Base-by-base conservation (phyloP, 2,888 invertebrate genomes). In the Timandra comae region DNA sequence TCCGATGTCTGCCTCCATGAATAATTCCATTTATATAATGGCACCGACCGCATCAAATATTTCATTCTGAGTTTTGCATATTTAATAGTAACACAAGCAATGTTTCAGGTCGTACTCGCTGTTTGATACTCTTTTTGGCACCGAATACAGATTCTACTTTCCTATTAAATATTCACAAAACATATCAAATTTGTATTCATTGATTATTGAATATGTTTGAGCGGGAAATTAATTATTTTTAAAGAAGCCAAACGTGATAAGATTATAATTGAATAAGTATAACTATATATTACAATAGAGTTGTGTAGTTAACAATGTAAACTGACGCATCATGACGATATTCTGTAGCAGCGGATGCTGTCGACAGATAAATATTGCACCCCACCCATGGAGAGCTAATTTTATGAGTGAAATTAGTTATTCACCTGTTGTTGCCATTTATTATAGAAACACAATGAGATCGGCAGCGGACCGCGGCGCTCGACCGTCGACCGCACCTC, bases 391-490 rank as follows among this genome's bases (percentile, higher is more conserved):
- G 63, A 72, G 64, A 74, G 75, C 76, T 84, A 78, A 79, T 79
- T 78, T 82, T 82, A 81, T 80, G 71, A 80, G 78, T 77, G 76
- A 84, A 85, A 85, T 84, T 81, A 84, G 79, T 81, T 75, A 80
- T 81, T 84, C 81, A 85, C 84, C 84, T 85, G 84, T 80, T 81
- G 80, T 80, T 82, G 81, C 73, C 77, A 81, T 85, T 85, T 84
- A 81, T 81, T 76, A 77, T 72, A 74, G 68, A 65, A 16, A 56
- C 60, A 84, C 84, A 85, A 85, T 79, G 73, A 56, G 63, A 59
- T 44, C 65, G 64, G 64, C 74, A 72, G 63, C 62, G 67, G 50
- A 71, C 64, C 70, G 73, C 62, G 56, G 62, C 72, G 59, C 31
- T 29, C 29, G 58, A 34, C 29, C 30, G 35, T 28, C 32, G 37